Percentiles rank a stretch among this genome's conserved stretches.
These are phyloP conservation scores for Zaprionus obscuricornis DNA, from an alignment of 2,888 invertebrate species.

Conservation along the genomic window DNA sequence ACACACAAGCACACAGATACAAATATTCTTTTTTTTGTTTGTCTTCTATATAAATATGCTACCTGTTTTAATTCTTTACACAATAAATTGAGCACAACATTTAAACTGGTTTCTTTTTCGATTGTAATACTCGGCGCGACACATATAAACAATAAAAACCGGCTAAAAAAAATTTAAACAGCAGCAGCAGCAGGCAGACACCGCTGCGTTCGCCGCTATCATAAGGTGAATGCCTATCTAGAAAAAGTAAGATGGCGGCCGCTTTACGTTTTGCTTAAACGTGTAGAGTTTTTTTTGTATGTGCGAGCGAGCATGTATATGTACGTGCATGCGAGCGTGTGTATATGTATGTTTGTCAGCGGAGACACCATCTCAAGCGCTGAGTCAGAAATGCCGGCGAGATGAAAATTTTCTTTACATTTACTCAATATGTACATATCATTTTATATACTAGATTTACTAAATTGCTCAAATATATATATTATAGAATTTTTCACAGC, in stretches of 20 bases:
- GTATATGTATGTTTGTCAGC: too few species aligned
- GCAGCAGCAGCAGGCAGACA: conserved; percentile 11
- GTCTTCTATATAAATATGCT: conserved; percentile 8
- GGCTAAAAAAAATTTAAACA: conserved; percentile 19
- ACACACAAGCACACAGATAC: not conserved
- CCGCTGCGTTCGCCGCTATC: too few species aligned
- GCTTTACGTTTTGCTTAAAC: not conserved
- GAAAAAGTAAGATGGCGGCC: conserved; percentile 2
- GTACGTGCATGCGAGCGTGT: too few species aligned
- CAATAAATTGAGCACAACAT: conserved; percentile 41
- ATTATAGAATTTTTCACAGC: not conserved
- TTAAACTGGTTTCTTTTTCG: conserved; percentile 59
- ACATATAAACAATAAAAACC: conserved; percentile 13
- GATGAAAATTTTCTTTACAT: too few species aligned
- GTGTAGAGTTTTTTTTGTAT: not conserved
- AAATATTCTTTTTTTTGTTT: not conserved
- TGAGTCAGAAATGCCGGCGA: too few species aligned
- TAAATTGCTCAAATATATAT: not conserved
- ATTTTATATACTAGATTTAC: too few species aligned
- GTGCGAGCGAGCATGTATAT: too few species aligned
- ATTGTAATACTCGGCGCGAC: conserved; percentile 1
- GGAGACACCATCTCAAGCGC: too few species aligned
- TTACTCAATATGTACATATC: too few species aligned
- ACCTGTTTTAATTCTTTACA: conserved; percentile 46
- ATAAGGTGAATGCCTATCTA: conserved; percentile 53